Evolutionary conservation across 2,888 invertebrate species (phyloP).

Genomic region (Orthosia incerta): DNA sequence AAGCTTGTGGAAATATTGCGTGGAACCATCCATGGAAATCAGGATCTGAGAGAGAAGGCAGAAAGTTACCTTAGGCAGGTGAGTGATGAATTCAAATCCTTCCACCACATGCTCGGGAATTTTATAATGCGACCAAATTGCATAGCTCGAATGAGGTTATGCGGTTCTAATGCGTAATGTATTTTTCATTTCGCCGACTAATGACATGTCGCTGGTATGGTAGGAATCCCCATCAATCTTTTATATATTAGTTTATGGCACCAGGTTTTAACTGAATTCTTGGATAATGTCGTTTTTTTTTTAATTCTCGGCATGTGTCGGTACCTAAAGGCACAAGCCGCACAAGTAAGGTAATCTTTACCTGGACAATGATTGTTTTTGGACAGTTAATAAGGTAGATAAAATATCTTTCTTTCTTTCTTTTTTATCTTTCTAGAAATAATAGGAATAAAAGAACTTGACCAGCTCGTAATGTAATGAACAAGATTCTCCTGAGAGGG

Average conservation of each 20-base stretch:
- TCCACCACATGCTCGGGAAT: slow-evolving; percentile 82
- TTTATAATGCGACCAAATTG: slow-evolving; percentile 64
- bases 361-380: neutral
- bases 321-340: neutral
- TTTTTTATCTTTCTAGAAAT: neutral
- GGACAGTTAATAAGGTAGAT: neutral
- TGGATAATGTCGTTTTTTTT: slow-evolving; percentile 64
- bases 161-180: slow-evolving; percentile 67
- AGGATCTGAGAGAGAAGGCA: slow-evolving; percentile 94
- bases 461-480: slow-evolving; percentile 32
- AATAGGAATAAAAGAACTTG: slow-evolving; percentile 45
- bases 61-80: slow-evolving; percentile 98
- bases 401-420: no score
- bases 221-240: no score
- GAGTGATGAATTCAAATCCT: slow-evolving; percentile 70
- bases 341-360: slow-evolving; percentile 5
- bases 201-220: slow-evolving; percentile 78
- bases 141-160: slow-evolving; percentile 62
- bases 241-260: no score
- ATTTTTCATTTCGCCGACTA: slow-evolving; percentile 69
- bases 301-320: slow-evolving; percentile 29
- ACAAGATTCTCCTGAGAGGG: neutral
- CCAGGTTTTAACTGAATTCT: slow-evolving; percentile 71
- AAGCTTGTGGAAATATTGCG: slow-evolving; percentile 97
- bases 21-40: slow-evolving; percentile 97